phyloP scores from a whole-genome alignment of 37 sponge, comb jelly and placozoan genomes.

The Cladorhizidae sp. region DNA sequence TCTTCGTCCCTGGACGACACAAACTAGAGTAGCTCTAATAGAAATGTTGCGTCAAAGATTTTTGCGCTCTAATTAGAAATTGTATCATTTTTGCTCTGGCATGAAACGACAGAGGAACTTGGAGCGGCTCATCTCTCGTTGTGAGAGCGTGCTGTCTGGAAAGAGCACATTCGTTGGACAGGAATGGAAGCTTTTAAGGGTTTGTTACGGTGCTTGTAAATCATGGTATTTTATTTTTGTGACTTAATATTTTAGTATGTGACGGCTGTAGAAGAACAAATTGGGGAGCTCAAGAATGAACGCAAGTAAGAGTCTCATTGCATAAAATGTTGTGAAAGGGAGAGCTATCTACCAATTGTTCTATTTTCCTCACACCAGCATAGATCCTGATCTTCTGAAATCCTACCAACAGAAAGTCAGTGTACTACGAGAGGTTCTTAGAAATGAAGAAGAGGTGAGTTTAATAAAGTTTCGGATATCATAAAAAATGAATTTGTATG shows the following conservation, averaged over 20 bases:
- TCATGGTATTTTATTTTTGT: background rate
- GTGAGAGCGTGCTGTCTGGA: slow-evolving; percentile 53
- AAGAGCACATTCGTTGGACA: slow-evolving; percentile 27
- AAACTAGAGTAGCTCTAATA: too few species aligned
- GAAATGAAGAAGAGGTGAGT: slow-evolving; percentile 35
- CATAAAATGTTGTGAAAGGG: background rate
- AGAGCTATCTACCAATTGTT: background rate
- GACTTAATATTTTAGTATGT: slow-evolving; percentile 21
- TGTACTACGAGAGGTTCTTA: slow-evolving; percentile 31
- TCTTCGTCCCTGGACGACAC: too few species aligned
- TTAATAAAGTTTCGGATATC: too few species aligned
- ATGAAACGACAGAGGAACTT: slow-evolving; percentile 42
- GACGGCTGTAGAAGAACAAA: slow-evolving; percentile 29
- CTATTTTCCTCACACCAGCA: slow-evolving; percentile 1
- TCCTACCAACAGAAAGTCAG: slow-evolving; percentile 37
- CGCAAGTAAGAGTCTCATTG: slow-evolving; percentile 14
- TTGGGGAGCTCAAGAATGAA: slow-evolving; percentile 27
- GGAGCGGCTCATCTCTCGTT: slow-evolving; percentile 59
- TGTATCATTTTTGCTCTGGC: too few species aligned
- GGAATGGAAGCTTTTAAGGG: slow-evolving; percentile 66
- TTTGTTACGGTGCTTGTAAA: background rate
- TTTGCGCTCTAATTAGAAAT: background rate
- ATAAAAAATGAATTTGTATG: too few species aligned
- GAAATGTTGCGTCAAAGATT: too few species aligned
- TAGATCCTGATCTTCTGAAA: slow-evolving; percentile 38